A percentile compares a stretch with the other conserved stretches of the same genome.
phyloP scores from a whole-genome alignment of 2,888 invertebrate genomes.

The Sceliomorpha sp. region DNA sequence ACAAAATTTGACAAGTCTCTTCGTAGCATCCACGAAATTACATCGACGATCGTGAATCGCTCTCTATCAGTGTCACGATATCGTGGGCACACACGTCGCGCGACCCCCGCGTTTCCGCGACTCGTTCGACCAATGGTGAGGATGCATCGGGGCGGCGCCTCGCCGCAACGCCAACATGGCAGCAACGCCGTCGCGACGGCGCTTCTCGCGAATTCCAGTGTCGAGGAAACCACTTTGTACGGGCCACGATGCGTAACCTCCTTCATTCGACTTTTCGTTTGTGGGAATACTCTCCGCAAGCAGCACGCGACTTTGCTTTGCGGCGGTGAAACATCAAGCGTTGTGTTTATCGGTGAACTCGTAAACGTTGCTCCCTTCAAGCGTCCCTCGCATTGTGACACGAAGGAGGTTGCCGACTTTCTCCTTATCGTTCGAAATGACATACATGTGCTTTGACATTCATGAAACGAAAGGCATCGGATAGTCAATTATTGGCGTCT shows the following conservation, averaged over 20 bases:
- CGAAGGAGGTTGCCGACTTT: no score
- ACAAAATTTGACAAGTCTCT: slow-evolving; percentile 41
- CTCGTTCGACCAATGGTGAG: slow-evolving; percentile 67
- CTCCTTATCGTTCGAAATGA: no score
- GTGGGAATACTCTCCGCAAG: slow-evolving; percentile 30
- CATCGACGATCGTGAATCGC: slow-evolving; percentile 44
- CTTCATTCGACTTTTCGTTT: slow-evolving; percentile 32
- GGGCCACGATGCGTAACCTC: slow-evolving; percentile 16
- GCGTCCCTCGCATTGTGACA: no score
- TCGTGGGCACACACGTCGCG: slow-evolving; percentile 33
- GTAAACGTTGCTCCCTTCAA: no score
- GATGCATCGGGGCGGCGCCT: slow-evolving; percentile 76
- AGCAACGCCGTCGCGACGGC: slow-evolving; percentile 61
- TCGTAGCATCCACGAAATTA: slow-evolving; percentile 23
- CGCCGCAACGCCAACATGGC: slow-evolving; percentile 74
- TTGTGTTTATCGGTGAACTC: no score
- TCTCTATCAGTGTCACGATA: slow-evolving; percentile 42
- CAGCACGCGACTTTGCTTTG: slow-evolving; percentile 13
- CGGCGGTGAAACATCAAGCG: no score
- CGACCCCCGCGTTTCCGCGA: slow-evolving; percentile 54
- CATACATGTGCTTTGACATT: no score
- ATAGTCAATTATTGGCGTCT: no score
- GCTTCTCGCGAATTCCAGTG: slow-evolving; percentile 45
- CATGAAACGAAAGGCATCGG: no score
- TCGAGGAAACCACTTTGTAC: slow-evolving; percentile 45